Base-by-base conservation (phyloP, 2,888 invertebrate genomes). In the Drosophila prolongata region DNA sequence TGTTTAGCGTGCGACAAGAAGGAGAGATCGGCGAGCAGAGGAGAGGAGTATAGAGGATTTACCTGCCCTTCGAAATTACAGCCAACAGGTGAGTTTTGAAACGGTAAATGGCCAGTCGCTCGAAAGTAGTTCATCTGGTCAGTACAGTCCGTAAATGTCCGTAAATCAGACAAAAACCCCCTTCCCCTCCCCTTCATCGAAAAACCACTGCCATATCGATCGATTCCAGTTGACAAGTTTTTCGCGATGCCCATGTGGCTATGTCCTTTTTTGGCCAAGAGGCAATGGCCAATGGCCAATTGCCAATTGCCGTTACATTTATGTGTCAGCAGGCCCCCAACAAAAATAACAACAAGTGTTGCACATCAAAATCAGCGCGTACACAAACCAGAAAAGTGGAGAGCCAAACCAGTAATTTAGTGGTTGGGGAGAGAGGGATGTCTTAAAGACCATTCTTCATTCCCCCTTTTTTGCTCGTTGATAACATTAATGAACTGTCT, bases 401-500 rank as follows among this genome's bases (percentile, higher is more conserved):
- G 54, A 47, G 57, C 56, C 66, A 67, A 79, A 78, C 56, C 47
- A 58, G 57, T 54, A 53, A 65, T 54, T 54, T 42, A 24, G 24
- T 24, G 24, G 42, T 19, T 40, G 42, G 34, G 35, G n/a, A 35
- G 38, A 42, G 9, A 10, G n/a, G 3, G 27, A 11, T 13, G 24
- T 3, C 4, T 19, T 13, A 5, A 35, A 47, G 44, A 40, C 40
- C 68, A 55, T 66, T 70, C 65, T 42, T 58, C 16, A 53, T 60
- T 65, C 65, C 82, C 76, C 80, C 78, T 64, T 78, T 67, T 55
- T 19, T 19, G 43, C 70, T 55, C 78, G 83, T 76, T 82, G 83
- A 85, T 84, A 86, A 79, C 83, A 85, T 88, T 84, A 84, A 84
- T 84, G 80, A 84, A 84, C 83, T 84, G 83, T 87, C 83, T 85